Base-by-base conservation (phyloP, 2,113 vertebrate species). In the Salvelinus namaycush region DNA sequence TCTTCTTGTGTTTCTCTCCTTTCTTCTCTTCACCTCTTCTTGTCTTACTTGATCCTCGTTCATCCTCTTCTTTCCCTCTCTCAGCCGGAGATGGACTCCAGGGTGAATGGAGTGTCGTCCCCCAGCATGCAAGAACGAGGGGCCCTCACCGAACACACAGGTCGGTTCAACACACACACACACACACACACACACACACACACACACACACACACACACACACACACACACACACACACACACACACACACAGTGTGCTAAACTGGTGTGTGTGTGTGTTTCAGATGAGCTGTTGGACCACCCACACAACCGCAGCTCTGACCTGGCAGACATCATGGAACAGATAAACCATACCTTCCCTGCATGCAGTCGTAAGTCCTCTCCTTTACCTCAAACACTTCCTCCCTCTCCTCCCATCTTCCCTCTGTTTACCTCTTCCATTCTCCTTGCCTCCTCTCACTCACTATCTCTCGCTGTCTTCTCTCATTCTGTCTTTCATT, bases 301-400 rank as follows among this genome's bases (percentile, higher is more conserved):
- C 78, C 94, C 95, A 73, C 93, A 92, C 39, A 93, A 94, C 91
- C 95, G 94, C 90, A 95, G 89, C 92, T 95, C 96, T 66, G 96
- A 97, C 92, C 94, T 99, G 90, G 95, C 95, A 14, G 96, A 97
- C 86, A 94, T 99, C 87, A 96, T 98, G 97, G 98, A 98, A 89
- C 96, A 97, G 93, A 97, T 98, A 92, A 97, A 96, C 93, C 97
- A 93, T 90, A 95, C 95, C 24, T 98, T 98, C 87, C 96, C 97
- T 80, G 92, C 96, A 92, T 96, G 96, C 92, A 93, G 94, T 94
- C 80, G 96, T 99, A 95, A 97, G 97, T 96, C 84, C 78, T 26
- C 18, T 0, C n/a, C 39, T 48, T n/a, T 48, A 34, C 68, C 65
- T 20, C 75, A 31, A 12, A 68, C 26, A 31, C 26, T 4, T 66